phyloP scores from a whole-genome alignment of 2,888 invertebrate species.

The Apodemia mormo region DNA sequence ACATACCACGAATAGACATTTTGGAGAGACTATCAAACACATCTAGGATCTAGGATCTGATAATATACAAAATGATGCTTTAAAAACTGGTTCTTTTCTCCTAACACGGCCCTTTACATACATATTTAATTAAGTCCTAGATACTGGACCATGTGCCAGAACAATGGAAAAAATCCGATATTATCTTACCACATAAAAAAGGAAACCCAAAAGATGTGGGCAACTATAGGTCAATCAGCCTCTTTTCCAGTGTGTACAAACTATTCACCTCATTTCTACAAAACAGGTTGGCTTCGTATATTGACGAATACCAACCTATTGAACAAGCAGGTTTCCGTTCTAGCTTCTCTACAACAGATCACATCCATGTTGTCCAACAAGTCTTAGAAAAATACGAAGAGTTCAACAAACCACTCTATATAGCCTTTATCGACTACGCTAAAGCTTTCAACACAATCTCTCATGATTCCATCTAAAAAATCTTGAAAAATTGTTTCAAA shows the following conservation, averaged over 20 bases:
- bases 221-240: constrained; percentile 30
- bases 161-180: constrained; percentile 25
- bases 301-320: constrained; percentile 2
- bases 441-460: no score
- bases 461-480: no score
- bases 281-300: constrained; percentile 8
- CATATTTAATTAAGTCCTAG: constrained; percentile 22
- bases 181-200: constrained; percentile 29
- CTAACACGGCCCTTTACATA: constrained; percentile 28
- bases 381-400: no score
- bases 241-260: constrained; percentile 27
- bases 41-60: constrained; percentile 35
- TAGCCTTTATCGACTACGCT: no score
- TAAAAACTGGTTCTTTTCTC: constrained; percentile 32
- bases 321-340: constrained; percentile 18
- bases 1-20: constrained; percentile 1
- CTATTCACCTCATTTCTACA: constrained; percentile 26
- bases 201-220: constrained; percentile 23
- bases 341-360: constrained; percentile 4
- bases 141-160: constrained; percentile 17
- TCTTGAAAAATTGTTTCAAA: no score
- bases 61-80: constrained; percentile 34
- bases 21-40: constrained; percentile 33
- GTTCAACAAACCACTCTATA: no score
- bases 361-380: constrained; percentile 8